phyloP scores from a whole-genome alignment of 2,888 invertebrate species.

The Philereme transversata region DNA sequence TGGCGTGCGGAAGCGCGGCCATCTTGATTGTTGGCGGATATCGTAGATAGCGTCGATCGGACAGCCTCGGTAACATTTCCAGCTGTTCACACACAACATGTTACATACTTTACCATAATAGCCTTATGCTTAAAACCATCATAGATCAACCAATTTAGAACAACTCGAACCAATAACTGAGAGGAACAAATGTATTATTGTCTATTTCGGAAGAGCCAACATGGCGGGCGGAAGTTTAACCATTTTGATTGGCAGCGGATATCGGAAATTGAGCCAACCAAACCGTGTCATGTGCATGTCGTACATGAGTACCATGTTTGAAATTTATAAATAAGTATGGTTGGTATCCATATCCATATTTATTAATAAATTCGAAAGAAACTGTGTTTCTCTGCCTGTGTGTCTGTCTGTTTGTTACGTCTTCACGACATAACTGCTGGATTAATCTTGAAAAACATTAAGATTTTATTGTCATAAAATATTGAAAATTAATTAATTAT shows the following conservation, averaged over 20 bases:
- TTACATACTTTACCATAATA: neutral
- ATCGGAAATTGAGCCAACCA: neutral
- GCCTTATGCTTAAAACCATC: neutral
- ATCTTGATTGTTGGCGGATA: slow-evolving; percentile 72
- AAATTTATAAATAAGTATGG: too few relatives aligned
- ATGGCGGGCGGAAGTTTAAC: neutral
- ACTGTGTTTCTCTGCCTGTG: too few relatives aligned
- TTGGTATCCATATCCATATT: too few relatives aligned
- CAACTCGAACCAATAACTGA: neutral
- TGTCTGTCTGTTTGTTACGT: too few relatives aligned
- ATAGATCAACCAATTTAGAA: too few relatives aligned
- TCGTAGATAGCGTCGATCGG: slow-evolving; percentile 47
- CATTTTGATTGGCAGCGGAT: neutral
- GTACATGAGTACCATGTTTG: too few relatives aligned
- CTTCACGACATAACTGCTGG: too few relatives aligned
- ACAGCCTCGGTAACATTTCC: slow-evolving; percentile 26
- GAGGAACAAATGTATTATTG: neutral
- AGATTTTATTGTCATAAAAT: too few relatives aligned
- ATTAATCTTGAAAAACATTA: too few relatives aligned
- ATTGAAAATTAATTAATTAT: too few relatives aligned
- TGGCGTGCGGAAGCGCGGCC: slow-evolving; percentile 67
- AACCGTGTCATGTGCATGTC: too few relatives aligned
- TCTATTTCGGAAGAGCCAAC: neutral
- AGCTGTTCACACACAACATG: slow-evolving; percentile 10
- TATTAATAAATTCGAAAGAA: too few relatives aligned